Evolutionary conservation across 2,888 invertebrate genomes (phyloP).

Genomic region (Brachyopa scutellaris): DNA sequence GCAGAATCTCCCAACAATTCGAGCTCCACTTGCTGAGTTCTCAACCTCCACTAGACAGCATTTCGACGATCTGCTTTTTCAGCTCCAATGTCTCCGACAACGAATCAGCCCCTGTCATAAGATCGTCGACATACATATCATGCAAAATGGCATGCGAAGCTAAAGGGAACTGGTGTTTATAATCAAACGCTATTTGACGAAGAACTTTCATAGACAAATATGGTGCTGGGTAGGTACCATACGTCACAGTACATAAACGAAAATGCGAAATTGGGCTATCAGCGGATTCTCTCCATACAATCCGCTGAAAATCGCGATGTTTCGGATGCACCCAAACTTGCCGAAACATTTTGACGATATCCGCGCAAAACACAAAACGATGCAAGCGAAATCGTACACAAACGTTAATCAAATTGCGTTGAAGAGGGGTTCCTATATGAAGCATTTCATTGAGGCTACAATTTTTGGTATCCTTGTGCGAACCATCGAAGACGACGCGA

Average conservation of each 20-base stretch:
- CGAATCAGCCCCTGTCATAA: conserved; percentile 55
- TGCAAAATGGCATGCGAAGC: conserved; percentile 43
- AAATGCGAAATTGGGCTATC: conserved; percentile 27
- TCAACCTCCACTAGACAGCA: conserved; percentile 23
- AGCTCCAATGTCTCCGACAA: conserved; percentile 6
- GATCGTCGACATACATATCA: conserved; percentile 62
- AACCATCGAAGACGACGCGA: conserved; percentile 69
- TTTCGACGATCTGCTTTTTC: conserved; percentile 8
- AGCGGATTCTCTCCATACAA: conserved; percentile 43
- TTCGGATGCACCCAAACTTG: conserved; percentile 22
- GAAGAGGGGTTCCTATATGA: conserved; percentile 10
- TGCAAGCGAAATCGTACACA: conserved; percentile 5
- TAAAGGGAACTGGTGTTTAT: conserved; percentile 21
- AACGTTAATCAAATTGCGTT: conserved; percentile 15
- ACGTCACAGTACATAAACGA: conserved; percentile 62
- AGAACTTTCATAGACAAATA: conserved; percentile 62
- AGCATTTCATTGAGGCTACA: conserved; percentile 53
- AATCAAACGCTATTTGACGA: conserved; percentile 40
- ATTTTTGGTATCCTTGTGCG: conserved; percentile 30
- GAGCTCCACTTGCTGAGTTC: conserved; percentile 39
- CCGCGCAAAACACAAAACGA: conserved; percentile 28
- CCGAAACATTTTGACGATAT: conserved; percentile 6
- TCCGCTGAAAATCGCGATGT: conserved; percentile 53
- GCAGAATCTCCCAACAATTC: conserved; percentile 24
- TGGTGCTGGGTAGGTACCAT: conserved; percentile 66